phyloP scores from a whole-genome alignment of 2,797 vertebrate species.

The Argyrosomus regius region DNA sequence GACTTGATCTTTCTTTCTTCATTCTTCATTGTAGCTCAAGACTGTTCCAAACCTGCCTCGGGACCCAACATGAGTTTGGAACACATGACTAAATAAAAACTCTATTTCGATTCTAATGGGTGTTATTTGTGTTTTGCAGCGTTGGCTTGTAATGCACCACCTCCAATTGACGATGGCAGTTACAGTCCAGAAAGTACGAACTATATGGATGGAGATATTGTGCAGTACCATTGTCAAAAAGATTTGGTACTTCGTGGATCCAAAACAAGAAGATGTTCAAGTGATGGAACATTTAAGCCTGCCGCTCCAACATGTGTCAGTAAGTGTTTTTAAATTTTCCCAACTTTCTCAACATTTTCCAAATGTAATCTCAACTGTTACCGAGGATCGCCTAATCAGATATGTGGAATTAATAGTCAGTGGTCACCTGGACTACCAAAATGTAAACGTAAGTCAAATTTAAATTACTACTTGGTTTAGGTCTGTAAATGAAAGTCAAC shows the following conservation, averaged over 20 bases:
- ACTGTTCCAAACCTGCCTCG: slow-evolving; percentile 38
- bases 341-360: not conserved
- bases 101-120: slow-evolving; percentile 4
- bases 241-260: not conserved
- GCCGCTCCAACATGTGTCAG: slow-evolving; percentile 55
- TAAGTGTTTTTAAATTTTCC: slow-evolving; percentile 26
- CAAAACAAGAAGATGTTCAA: not conserved
- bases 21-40: slow-evolving; percentile 38
- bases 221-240: slow-evolving; percentile 2
- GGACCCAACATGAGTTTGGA: slow-evolving; percentile 26
- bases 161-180: rapidly evolving
- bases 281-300: slow-evolving; percentile 3
- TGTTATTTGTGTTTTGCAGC: slow-evolving; percentile 55
- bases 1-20: too few relatives aligned
- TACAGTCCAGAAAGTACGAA: not conserved
- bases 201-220: not conserved
- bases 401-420: slow-evolving; percentile 29
- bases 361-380: not conserved
- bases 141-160: slow-evolving; percentile 28
- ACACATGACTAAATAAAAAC: rapidly evolving
- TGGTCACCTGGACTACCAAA: slow-evolving; percentile 59
- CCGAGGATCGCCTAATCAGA: rapidly evolving
- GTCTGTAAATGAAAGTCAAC: not conserved
- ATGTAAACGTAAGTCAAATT: slow-evolving; percentile 70
- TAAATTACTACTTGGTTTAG: not conserved